Conservation (phyloP, 2,113 vertebrate species). For the Pitta sordida region DNA sequence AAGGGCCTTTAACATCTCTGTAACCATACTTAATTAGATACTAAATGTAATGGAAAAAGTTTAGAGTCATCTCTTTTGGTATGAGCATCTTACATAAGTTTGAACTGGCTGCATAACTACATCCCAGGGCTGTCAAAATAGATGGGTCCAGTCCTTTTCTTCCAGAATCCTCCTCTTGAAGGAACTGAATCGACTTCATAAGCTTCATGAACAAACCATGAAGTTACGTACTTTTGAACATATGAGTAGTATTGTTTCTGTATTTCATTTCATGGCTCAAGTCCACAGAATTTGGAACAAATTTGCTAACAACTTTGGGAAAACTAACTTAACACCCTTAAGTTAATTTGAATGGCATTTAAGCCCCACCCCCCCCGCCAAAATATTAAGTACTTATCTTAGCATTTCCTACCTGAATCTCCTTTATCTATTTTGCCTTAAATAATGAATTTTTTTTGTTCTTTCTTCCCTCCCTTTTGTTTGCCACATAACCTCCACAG, state of each 20-base stretch:
- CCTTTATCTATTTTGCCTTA: background rate
- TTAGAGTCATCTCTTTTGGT: background rate
- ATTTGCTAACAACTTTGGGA: background rate
- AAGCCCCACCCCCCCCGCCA: too few species aligned
- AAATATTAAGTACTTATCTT: background rate
- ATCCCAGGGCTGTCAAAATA: background rate
- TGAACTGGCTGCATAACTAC: background rate
- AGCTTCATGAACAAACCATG: background rate
- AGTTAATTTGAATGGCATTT: background rate
- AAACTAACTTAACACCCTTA: background rate
- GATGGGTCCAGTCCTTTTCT: background rate
- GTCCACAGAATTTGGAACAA: background rate
- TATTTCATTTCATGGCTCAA: background rate
- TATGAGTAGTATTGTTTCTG: background rate
- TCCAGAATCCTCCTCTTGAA: background rate
- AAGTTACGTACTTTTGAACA: background rate
- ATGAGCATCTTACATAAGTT: background rate
- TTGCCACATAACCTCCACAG: background rate
- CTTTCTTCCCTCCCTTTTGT: background rate
- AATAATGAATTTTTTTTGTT: background rate
- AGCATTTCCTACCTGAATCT: background rate
- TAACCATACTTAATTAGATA: background rate
- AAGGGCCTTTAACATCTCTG: background rate
- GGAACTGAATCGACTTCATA: background rate
- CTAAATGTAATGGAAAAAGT: background rate